These are phyloP conservation scores for Pygmarrhopalites habei DNA, from an alignment of 1,140 invertebrate species.

Conservation along the genomic window DNA sequence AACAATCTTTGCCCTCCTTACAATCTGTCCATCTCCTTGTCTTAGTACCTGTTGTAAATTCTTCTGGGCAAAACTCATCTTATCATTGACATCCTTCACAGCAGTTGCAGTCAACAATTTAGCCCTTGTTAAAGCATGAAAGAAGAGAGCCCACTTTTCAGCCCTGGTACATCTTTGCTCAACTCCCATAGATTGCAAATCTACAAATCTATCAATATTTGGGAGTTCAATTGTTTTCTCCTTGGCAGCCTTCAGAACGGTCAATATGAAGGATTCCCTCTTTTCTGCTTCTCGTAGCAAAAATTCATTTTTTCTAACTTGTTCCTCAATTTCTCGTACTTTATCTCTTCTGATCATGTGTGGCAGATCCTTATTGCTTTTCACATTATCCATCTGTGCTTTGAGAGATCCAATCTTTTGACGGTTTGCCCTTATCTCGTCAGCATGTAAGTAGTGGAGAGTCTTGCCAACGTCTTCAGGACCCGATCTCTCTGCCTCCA, in stretches of 20 bases:
- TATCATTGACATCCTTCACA: neutral
- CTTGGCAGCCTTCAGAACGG: no score
- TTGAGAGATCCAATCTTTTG: neutral
- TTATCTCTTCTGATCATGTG: no score
- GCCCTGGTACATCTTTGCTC: no score
- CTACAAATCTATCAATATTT: no score
- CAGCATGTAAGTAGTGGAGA: constrained; percentile 1
- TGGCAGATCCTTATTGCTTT: no score
- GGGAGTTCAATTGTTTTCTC: no score
- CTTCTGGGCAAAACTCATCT: constrained; percentile 17
- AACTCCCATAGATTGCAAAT: no score
- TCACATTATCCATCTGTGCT: no score
- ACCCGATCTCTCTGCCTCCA: constrained; percentile 16
- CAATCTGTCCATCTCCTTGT: constrained; percentile 6
- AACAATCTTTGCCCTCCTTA: constrained; percentile 39
- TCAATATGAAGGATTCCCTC: no score
- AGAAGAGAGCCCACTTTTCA: constrained; percentile 27
- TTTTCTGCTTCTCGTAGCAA: no score
- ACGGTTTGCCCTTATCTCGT: neutral
- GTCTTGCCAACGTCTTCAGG: neutral
- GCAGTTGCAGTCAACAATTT: neutral
- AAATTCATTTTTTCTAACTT: no score
- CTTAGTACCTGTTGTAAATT: constrained; percentile 7
- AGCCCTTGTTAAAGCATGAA: constrained; percentile 23
- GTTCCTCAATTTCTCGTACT: no score